Conservation (phyloP, 2,888 invertebrate genomes). For the Chironomus tentans region DNA sequence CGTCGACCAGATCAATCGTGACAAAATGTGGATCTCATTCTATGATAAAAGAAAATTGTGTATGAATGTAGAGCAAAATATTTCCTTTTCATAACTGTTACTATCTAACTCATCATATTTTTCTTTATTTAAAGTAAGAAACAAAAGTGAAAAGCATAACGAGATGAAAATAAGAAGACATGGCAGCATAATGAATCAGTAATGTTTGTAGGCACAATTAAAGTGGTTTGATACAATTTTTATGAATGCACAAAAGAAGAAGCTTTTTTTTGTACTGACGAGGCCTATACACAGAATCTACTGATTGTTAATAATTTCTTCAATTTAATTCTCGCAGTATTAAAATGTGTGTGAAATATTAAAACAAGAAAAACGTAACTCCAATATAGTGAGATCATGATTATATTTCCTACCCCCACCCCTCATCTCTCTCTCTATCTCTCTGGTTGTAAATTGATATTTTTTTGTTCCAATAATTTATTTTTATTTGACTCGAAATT, state of each 20-base stretch:
- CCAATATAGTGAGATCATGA: no score
- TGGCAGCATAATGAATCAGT: background rate
- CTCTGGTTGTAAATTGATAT: background rate
- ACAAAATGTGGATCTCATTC: conserved; percentile 2
- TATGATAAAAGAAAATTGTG: background rate
- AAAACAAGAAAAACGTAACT: background rate
- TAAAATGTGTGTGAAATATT: background rate
- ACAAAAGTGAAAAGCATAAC: no score
- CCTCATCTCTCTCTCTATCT: background rate
- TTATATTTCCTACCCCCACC: no score
- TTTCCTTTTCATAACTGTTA: background rate
- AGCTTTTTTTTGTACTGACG: background rate
- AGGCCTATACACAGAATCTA: background rate
- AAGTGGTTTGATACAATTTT: background rate
- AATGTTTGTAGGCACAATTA: background rate
- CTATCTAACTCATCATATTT: background rate
- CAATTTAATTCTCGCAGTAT: background rate
- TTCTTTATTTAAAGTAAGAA: no score
- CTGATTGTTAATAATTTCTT: background rate
- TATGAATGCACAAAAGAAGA: background rate
- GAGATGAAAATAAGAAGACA: background rate
- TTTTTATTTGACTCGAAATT: no score
- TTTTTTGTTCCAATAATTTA: no score
- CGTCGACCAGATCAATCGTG: background rate
- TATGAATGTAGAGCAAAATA: background rate